These are phyloP conservation scores for Calonectris borealis DNA, from an alignment of 2,113 vertebrate species.

Conservation along the genomic window DNA sequence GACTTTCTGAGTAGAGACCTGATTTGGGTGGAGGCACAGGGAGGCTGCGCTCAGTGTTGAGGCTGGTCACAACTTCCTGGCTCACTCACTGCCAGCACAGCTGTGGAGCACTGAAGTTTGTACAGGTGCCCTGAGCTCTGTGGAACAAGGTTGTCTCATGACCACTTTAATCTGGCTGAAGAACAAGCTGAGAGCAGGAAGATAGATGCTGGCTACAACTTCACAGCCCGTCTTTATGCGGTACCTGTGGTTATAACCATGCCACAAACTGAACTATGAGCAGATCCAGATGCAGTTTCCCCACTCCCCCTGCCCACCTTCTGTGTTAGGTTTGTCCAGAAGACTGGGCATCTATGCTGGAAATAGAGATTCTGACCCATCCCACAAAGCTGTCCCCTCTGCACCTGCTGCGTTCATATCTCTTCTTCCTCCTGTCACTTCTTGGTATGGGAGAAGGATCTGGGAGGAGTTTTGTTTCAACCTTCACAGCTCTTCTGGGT, in stretches of 20 bases:
- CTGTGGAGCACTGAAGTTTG: not conserved
- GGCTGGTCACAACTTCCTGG: not conserved
- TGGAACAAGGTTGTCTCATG: not conserved
- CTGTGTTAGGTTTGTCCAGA: not conserved
- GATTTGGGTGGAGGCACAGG: not conserved
- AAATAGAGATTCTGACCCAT: not conserved
- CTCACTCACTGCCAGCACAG: not conserved
- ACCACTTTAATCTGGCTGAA: not conserved
- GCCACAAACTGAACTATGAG: not conserved
- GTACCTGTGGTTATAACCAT: not conserved
- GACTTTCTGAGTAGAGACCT: not conserved
- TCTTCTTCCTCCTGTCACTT: not conserved
- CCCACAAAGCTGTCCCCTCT: not conserved
- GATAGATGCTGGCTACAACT: not conserved
- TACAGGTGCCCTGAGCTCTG: not conserved
- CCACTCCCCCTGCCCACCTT: fast-evolving
- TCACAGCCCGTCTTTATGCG: not conserved
- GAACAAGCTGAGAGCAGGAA: not conserved
- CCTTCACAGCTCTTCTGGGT: not conserved
- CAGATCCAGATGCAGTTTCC: not conserved
- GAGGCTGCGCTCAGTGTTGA: not conserved
- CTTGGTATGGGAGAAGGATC: not conserved
- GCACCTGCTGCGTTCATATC: not conserved
- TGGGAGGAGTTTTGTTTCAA: not conserved
- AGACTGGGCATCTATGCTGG: not conserved